These are phyloP conservation scores for Oenanthe melanoleuca DNA, from an alignment of 2,113 vertebrate species.

Conservation along the genomic window DNA sequence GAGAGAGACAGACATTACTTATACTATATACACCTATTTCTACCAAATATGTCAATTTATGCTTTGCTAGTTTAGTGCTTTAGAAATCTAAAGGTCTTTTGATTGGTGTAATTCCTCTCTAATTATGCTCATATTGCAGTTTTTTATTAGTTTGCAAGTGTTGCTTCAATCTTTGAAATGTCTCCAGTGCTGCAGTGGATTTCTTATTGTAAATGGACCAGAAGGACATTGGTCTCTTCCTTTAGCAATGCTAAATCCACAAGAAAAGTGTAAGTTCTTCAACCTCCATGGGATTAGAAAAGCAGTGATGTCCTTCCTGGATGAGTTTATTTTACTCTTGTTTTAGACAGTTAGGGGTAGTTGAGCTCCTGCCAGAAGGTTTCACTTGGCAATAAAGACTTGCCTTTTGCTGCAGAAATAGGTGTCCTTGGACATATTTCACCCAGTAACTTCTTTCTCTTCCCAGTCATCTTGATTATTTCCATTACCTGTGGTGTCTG, in stretches of 20 bases:
- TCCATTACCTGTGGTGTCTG: background rate
- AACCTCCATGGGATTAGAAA: background rate
- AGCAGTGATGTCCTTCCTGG: background rate
- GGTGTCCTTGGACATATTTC: background rate
- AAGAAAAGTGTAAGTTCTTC: background rate
- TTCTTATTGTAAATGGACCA: background rate
- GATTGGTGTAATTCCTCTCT: background rate
- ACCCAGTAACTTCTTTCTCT: background rate
- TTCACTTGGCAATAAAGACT: background rate
- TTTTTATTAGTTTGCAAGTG: background rate
- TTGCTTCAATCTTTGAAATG: background rate
- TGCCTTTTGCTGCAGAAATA: background rate
- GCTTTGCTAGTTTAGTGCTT: background rate
- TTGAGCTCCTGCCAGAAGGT: background rate
- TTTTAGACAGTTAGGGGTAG: background rate
- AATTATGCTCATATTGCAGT: background rate
- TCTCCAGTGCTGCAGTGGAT: background rate
- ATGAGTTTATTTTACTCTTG: background rate
- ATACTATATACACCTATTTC: background rate
- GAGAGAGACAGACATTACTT: background rate
- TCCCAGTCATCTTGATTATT: background rate
- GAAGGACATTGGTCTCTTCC: rapidly evolving
- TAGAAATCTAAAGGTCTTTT: background rate
- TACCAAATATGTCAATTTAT: background rate
- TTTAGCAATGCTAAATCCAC: background rate